Percentiles rank a stretch among this genome's conserved stretches.
These are phyloP conservation scores for Lagopus muta DNA, from an alignment of 2,113 vertebrate genomes.

Conservation along the genomic window DNA sequence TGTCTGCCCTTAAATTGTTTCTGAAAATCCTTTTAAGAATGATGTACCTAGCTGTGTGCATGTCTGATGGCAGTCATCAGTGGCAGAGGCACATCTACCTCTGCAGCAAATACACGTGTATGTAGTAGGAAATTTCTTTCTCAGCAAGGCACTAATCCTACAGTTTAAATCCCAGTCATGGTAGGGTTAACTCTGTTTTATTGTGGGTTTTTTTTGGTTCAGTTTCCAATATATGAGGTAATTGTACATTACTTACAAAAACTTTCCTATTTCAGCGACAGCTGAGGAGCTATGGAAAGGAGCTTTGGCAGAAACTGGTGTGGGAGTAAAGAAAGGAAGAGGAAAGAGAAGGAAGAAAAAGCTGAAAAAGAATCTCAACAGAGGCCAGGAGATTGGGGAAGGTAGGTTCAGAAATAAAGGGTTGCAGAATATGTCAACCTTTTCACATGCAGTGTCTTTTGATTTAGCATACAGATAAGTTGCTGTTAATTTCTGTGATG, in stretches of 20 bases:
- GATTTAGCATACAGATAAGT: background rate
- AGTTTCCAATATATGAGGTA: background rate
- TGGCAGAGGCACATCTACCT: background rate
- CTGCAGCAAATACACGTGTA: background rate
- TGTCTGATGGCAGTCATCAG: background rate
- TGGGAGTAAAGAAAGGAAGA: slow-evolving; percentile 86
- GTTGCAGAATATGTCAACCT: background rate
- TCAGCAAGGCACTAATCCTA: background rate
- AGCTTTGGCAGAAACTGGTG: slow-evolving; percentile 87
- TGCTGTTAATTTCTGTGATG: background rate
- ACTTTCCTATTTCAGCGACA: slow-evolving; percentile 83
- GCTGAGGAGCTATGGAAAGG: slow-evolving; percentile 93
- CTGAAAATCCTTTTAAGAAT: background rate
- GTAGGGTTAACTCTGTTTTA: background rate
- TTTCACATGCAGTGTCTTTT: background rate
- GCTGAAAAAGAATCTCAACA: slow-evolving; percentile 86
- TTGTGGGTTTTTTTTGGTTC: background rate
- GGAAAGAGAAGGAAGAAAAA: slow-evolving; percentile 92
- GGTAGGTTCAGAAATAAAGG: slow-evolving; percentile 75
- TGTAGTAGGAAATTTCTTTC: background rate
- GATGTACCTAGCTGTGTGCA: background rate
- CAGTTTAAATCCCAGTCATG: background rate
- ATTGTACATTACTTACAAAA: slow-evolving; percentile 7
- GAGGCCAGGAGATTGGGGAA: slow-evolving; percentile 90
- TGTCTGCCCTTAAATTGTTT: background rate